Evolutionary conservation across 1,140 invertebrate genomes (phyloP), one percentile per base, ranked within the genome.

Genomic region (Drosophila rufa): DNA sequence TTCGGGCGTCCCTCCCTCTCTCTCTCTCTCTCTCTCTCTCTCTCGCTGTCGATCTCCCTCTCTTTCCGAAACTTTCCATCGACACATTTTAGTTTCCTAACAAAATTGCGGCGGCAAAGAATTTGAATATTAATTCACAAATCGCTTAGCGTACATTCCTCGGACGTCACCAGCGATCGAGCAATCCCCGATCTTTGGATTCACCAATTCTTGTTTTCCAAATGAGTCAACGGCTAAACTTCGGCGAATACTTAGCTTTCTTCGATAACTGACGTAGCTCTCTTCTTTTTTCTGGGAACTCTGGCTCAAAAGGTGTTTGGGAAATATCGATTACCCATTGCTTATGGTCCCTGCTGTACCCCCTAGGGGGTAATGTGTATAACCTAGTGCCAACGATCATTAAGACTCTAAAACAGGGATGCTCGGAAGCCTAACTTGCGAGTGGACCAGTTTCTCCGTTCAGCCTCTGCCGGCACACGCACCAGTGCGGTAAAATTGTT

Each of bases 31-130:
- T 11, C 25, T 11, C 14, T 2, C 15, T 30, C 8, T 33, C 19
- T 27, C 22, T 15, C n/a, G 5, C 1, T 38, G 7, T 17, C 2
- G 12, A 4, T 25, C n/a, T 53, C 12, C 9, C 19, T 30, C 12
- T 38, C 17, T 25, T 27, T 40, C 17, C 4, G 3, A 66, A 69
- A 66, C 61, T 69, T 69, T 56, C 53, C 53, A 56, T 56, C 53
- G 38, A 25, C 53, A 56, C 36, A 40, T 56, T 56, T 45, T 19
- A 22, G 51, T 55, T 55, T 48, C 64, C 57, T 5, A 67, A 67
- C 64, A 38, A 61, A 36, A 40, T 56, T 65, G 60, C 60, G 25
- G 3, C 33, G 25, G 33, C 55, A 15, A 66, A 36, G 42, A 17
- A n/a, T 38, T 27, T 17, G 27, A n/a, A 61, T 36, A 36, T 36